Conservation (phyloP, 2,113 vertebrate genomes). For the Amphiprion percula region DNA sequence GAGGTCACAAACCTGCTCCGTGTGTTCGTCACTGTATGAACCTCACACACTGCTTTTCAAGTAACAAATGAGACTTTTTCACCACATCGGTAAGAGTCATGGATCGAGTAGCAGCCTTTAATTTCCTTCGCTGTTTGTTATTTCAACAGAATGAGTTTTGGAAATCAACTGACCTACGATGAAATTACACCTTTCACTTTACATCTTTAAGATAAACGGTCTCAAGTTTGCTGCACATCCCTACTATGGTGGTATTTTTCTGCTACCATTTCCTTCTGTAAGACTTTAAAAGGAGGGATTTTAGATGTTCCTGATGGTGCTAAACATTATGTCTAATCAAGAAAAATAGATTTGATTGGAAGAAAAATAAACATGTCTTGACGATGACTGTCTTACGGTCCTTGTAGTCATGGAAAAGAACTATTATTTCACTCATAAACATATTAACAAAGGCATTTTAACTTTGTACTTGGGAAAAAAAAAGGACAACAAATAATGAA, state of each 20-base stretch:
- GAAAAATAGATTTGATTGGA: conserved; percentile 92
- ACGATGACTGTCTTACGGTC: conserved; percentile 96
- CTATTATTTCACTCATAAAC: conserved; percentile 98
- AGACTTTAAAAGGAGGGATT: conserved; percentile 85
- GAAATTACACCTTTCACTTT: too few relatives aligned
- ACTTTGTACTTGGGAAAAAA: conserved; percentile 99
- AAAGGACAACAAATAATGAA: conserved; percentile 83
- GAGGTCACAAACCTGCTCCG: conserved; percentile 29
- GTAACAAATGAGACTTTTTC: neutral
- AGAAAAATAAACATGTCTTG: conserved; percentile 91
- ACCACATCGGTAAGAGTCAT: neutral
- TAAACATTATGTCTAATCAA: conserved; percentile 97
- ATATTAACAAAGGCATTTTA: conserved; percentile 97
- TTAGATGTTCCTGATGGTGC: conserved; percentile 93
- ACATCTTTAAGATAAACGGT: conserved; percentile 80
- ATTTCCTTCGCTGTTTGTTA: too few relatives aligned
- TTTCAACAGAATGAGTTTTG: too few relatives aligned
- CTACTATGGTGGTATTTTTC: conserved; percentile 79
- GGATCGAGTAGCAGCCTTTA: neutral
- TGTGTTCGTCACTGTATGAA: neutral
- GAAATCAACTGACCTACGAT: too few relatives aligned
- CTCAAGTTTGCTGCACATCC: conserved; percentile 89
- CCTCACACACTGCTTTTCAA: neutral
- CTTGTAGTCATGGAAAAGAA: conserved; percentile 92
- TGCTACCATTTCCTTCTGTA: conserved; percentile 75